Conservation (phyloP, 1,140 invertebrate species). For the Drosophila arizonae region DNA sequence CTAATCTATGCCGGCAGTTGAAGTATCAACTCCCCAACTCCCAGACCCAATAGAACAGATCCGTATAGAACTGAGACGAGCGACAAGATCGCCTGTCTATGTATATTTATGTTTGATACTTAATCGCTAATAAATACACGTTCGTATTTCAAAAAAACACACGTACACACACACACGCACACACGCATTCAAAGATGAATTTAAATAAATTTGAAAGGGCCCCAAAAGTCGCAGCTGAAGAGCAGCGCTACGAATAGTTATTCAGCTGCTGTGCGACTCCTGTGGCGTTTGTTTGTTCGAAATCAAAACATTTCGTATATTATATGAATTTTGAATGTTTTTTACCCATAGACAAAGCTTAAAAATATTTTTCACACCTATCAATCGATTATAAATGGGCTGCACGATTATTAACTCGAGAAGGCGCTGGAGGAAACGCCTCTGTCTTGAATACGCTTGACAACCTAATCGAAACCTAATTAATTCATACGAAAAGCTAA, state of each 20-base stretch:
- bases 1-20: conserved; percentile 50
- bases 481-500: background rate
- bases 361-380: conserved; percentile 41
- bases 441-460: background rate
- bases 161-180: conserved; percentile 4
- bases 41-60: background rate
- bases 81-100: conserved; percentile 7
- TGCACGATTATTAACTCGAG: conserved; percentile 3
- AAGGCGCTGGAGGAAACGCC: background rate
- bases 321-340: background rate
- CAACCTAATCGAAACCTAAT: conserved; percentile 21
- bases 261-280: conserved; percentile 54
- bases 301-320: conserved; percentile 71
- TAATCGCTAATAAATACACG: conserved; percentile 79
- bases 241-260: conserved; percentile 2
- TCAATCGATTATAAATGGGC: conserved; percentile 31
- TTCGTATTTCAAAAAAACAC: conserved; percentile 72
- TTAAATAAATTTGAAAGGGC: conserved; percentile 74
- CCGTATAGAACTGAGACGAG: background rate
- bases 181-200: conserved; percentile 30
- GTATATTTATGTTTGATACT: conserved; percentile 52
- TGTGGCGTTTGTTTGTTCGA: conserved; percentile 73
- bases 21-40: conserved; percentile 26
- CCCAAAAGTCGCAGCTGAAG: background rate
- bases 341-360: background rate